Conservation (phyloP, 1,140 invertebrate genomes). For the Drosophila chauvacae region DNA sequence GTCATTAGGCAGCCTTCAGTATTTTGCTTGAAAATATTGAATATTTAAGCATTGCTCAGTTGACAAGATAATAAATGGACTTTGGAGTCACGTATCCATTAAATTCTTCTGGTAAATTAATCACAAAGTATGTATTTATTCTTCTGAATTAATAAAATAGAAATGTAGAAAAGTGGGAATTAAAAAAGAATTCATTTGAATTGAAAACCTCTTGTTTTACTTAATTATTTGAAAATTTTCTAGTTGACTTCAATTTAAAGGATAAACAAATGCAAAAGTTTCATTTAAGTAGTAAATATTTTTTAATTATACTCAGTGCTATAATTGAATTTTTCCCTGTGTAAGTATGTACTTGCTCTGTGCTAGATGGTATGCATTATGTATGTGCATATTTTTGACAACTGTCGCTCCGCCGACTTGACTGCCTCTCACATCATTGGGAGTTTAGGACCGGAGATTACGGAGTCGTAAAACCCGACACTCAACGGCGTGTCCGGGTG, state of each 20-base stretch:
- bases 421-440: conserved; percentile 56
- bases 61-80: background rate
- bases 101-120: background rate
- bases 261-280: background rate
- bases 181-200: background rate
- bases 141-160: no score
- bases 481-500: conserved; percentile 31
- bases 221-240: no score
- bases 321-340: background rate
- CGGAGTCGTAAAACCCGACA: conserved; percentile 63
- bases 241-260: background rate
- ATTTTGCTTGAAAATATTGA: no score
- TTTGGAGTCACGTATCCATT: background rate
- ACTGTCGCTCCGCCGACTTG: conserved; percentile 44
- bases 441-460: conserved; percentile 67
- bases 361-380: conserved; percentile 31
- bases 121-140: no score
- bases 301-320: background rate
- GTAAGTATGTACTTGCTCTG: conserved; percentile 20
- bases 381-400: conserved; percentile 60
- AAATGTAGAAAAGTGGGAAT: background rate
- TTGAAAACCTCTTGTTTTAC: background rate
- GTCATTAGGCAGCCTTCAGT: no score
- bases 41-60: background rate
- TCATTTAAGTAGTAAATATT: background rate